Conservation (phyloP, 2,888 invertebrate species). For the Omphaloscelis lunosa region DNA sequence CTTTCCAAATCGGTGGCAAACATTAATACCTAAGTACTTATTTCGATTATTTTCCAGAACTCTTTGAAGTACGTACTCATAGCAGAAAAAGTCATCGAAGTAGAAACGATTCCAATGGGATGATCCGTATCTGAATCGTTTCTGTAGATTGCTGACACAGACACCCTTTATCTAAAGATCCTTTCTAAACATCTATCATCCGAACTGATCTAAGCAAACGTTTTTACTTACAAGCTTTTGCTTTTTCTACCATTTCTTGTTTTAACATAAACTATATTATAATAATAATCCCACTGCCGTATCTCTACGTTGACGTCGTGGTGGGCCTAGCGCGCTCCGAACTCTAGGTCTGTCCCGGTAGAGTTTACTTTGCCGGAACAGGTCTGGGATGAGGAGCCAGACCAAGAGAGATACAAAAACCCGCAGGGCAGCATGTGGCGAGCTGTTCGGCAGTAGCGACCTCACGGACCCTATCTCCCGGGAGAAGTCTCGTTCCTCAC, state of each 20-base stretch:
- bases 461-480: too few species aligned
- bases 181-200: conserved; percentile 11
- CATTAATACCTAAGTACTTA: not conserved
- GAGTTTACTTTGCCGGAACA: too few species aligned
- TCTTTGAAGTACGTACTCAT: conserved; percentile 2
- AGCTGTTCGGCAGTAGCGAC: too few species aligned
- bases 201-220: not conserved
- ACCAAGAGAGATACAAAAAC: too few species aligned
- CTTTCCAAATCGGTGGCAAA: not conserved
- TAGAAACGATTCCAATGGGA: conserved; percentile 21
- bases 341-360: too few species aligned
- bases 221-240: not conserved
- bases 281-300: too few species aligned
- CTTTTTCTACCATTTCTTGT: not conserved
- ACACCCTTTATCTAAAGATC: conserved; percentile 9
- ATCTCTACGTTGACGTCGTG: too few species aligned
- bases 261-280: too few species aligned
- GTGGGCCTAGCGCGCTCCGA: too few species aligned
- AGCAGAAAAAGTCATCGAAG: conserved; percentile 4
- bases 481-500: too few species aligned
- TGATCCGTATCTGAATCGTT: not conserved
- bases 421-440: too few species aligned
- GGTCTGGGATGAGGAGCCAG: too few species aligned
- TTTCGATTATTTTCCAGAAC: conserved; percentile 13
- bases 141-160: conserved; percentile 6